phyloP scores from a whole-genome alignment of 2,888 invertebrate species.

The Erebia epiphron region DNA sequence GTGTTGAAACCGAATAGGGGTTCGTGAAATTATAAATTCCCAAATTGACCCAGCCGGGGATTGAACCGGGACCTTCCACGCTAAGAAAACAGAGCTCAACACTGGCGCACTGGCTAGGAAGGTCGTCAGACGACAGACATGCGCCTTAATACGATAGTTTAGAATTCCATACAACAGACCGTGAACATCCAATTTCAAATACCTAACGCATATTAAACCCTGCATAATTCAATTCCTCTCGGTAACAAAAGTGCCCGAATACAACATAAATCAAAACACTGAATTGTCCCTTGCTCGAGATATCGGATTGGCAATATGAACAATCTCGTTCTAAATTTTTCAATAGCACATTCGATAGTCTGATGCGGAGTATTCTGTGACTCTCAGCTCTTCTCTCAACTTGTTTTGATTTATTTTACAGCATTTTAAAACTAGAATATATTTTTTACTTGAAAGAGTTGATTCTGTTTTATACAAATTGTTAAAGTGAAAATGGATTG shows the following conservation, averaged over 20 bases:
- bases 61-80: no score
- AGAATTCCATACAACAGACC: conserved; percentile 3
- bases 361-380: conserved; percentile 5
- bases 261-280: conserved; percentile 34
- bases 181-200: conserved; percentile 23
- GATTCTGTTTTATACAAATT: no score
- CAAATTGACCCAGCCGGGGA: no score
- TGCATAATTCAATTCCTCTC: conserved; percentile 36
- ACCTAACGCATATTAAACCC: conserved; percentile 35
- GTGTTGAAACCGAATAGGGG: no score
- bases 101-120: no score
- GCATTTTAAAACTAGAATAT: not conserved
- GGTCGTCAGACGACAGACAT: no score
- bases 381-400: not conserved
- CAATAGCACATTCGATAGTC: conserved; percentile 27
- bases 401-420: conserved; percentile 6
- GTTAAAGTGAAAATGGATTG: no score
- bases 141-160: not conserved
- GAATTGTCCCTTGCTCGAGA: conserved; percentile 30
- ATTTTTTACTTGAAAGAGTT: no score
- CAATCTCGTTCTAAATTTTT: conserved; percentile 32
- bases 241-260: conserved; percentile 25
- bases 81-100: no score
- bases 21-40: no score
- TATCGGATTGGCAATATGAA: conserved; percentile 31